Conservation (phyloP, 2,797 vertebrate species). For the Acanthurus leucopareius region DNA sequence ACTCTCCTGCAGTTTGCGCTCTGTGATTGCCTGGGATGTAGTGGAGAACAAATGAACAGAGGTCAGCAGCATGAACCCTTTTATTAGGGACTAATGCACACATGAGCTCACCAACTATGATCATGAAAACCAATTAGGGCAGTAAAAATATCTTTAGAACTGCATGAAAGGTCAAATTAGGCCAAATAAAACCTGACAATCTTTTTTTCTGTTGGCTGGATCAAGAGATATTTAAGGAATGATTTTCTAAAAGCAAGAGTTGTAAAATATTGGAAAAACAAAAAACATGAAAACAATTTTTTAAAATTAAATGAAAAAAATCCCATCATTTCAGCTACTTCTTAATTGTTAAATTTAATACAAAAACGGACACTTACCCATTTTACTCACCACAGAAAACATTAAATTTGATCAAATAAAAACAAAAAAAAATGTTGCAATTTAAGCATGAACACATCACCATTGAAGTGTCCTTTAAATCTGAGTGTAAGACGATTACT, state of each 20-base stretch:
- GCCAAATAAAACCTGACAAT: neutral
- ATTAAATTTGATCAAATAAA: conserved; percentile 22
- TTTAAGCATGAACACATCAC: conserved; percentile 15
- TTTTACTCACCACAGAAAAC: conserved; percentile 43
- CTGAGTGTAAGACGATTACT: neutral
- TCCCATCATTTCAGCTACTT: neutral
- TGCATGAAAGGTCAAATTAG: neutral
- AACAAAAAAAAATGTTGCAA: neutral
- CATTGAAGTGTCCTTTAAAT: neutral
- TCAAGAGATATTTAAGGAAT: neutral
- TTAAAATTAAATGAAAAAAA: neutral
- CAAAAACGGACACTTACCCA: conserved; percentile 51
- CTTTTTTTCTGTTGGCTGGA: neutral
- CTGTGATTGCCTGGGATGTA: conserved; percentile 70
- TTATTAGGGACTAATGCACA: conserved; percentile 18
- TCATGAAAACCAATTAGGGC: neutral
- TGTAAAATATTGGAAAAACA: neutral
- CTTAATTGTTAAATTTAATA: neutral
- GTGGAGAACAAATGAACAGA: conserved; percentile 27
- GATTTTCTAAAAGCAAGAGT: neutral
- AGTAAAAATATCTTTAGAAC: neutral
- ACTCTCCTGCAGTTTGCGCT: conserved; percentile 42
- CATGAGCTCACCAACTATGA: neutral
- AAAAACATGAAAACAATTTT: neutral
- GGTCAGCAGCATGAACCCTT: neutral